These are phyloP conservation scores for Podotricha telesiphe DNA, from an alignment of 2,888 invertebrate genomes.

Conservation along the genomic window DNA sequence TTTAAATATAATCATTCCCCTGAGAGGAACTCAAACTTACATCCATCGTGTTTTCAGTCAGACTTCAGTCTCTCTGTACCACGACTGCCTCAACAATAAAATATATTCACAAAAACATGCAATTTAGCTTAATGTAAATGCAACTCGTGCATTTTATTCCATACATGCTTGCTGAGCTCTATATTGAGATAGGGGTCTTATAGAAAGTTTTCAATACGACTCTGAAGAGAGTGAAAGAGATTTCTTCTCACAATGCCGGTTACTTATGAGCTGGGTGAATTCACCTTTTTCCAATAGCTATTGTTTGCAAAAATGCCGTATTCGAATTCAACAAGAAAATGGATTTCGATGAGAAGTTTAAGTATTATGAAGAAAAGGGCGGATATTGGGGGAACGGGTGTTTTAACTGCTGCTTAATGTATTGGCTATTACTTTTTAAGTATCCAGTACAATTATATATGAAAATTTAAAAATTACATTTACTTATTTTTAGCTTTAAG, in stretches of 20 bases:
- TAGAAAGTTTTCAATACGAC: constrained; percentile 43
- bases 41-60: neutral
- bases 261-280: constrained; percentile 40
- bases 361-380: constrained; percentile 20
- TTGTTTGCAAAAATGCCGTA: constrained; percentile 36
- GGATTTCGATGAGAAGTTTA: constrained; percentile 15
- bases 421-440: neutral
- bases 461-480: too few species aligned
- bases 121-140: constrained; percentile 10
- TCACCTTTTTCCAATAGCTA: constrained; percentile 40
- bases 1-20: neutral
- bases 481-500: too few species aligned
- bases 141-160: neutral
- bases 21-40: neutral
- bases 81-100: neutral
- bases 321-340: constrained; percentile 20
- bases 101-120: neutral
- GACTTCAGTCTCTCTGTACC: neutral
- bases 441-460: too few species aligned
- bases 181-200: constrained; percentile 20
- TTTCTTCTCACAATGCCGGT: constrained; percentile 43
- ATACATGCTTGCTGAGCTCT: constrained; percentile 8
- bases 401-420: constrained; percentile 10
- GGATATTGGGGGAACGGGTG: neutral
- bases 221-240: constrained; percentile 47